These are phyloP conservation scores for Drosophila eugracilis DNA, from an alignment of 1,140 invertebrate species.

Conservation along the genomic window DNA sequence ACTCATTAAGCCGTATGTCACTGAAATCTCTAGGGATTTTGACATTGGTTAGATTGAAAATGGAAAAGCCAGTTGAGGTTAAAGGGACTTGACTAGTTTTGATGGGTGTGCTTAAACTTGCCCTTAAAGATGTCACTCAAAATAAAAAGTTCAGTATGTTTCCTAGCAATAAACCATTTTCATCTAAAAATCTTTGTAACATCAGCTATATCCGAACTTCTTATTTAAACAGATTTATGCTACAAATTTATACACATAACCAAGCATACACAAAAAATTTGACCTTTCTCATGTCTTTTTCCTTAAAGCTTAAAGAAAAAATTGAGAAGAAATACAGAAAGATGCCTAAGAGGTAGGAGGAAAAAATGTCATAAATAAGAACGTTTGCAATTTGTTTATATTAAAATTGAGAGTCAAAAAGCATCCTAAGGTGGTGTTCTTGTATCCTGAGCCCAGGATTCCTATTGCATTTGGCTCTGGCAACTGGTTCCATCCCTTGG, in stretches of 20 bases:
- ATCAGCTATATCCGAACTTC: no score
- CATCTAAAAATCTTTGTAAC: not conserved
- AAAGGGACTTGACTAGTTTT: no score
- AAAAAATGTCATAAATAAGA: constrained; percentile 78
- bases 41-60: not conserved
- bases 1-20: not conserved
- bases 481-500: not conserved
- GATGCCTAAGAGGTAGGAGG: constrained; percentile 12
- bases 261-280: not conserved
- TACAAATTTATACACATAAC: constrained; percentile 1
- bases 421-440: constrained; percentile 50
- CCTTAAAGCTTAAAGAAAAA: not conserved
- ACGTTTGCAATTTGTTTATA: constrained; percentile 78
- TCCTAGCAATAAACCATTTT: no score
- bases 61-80: no score
- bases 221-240: constrained; percentile 11
- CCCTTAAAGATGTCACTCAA: no score
- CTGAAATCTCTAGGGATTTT: not conserved
- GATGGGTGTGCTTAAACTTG: no score
- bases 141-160: no score
- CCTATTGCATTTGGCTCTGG: constrained; percentile 53
- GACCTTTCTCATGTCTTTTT: not conserved
- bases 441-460: constrained; percentile 57
- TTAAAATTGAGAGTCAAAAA: constrained; percentile 77
- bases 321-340: not conserved